Evolutionary conservation across 1,140 invertebrate genomes (phyloP).

Genomic region (Bombus superbus): DNA sequence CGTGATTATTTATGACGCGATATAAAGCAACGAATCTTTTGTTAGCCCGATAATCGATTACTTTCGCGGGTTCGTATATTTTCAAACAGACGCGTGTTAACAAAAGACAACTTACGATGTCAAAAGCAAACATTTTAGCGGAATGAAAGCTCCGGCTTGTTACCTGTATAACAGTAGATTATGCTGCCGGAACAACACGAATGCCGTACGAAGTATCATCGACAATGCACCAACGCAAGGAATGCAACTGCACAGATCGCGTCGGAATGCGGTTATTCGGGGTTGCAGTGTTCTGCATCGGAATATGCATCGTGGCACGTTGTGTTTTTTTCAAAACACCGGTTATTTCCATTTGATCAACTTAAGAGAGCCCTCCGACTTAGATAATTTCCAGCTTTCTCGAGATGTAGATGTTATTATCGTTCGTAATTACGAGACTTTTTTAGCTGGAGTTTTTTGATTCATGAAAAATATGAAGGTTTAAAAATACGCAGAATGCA

Average conservation of each 20-base stretch:
- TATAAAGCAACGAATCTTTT: background rate
- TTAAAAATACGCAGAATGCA: no score
- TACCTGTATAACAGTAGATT: conserved; percentile 34
- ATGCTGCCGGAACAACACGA: conserved; percentile 30
- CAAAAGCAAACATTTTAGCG: background rate
- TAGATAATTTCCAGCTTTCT: background rate
- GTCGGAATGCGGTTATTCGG: conserved; percentile 54
- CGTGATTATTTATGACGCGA: background rate
- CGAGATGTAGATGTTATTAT: no score
- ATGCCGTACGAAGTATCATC: conserved; percentile 49
- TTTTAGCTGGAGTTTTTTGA: no score
- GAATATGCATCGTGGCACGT: conserved; percentile 24
- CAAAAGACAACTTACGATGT: background rate
- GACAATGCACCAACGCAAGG: conserved; percentile 47
- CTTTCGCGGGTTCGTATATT: background rate
- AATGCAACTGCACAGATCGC: conserved; percentile 54
- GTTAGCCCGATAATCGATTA: background rate
- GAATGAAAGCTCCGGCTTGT: conserved; percentile 37
- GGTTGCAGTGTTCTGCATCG: conserved; percentile 19
- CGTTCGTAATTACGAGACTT: no score
- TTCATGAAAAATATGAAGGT: no score
- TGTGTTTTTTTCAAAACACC: background rate
- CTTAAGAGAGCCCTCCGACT: background rate
- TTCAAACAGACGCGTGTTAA: background rate
- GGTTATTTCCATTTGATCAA: background rate